Evolutionary conservation across 1,140 invertebrate species (phyloP), one percentile per base, ranked within the genome.

Genomic region (Trichonephila clavata): DNA sequence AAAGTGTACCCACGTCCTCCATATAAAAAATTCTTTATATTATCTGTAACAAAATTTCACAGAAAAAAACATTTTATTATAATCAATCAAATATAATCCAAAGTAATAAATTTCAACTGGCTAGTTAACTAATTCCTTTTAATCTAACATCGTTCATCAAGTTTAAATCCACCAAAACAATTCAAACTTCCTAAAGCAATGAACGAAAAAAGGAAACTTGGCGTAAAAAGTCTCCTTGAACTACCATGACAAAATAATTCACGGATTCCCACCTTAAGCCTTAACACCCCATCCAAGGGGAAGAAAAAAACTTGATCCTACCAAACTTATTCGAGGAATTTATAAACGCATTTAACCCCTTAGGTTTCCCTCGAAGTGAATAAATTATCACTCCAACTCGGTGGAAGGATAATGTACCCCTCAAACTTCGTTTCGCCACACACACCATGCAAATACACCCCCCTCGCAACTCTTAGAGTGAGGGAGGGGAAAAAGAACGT

Each of bases 311-410:
- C 32, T 16, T 63, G 86, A 87, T 63, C 86, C 86, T 18, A 39
- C 86, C 61, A 87, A 50, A 87, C 86, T 87, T 87, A 87, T 87
- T 63, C 86, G 59, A 50, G 86, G 86, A 63, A 87, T 63, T 87
- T 87, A 87, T 87, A 87, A 87, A 87, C 86, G 86, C 60, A 63
- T 87, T 87, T 87, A 87, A 87, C 86, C 86, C 86, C 86, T 87
- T 87, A 87, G 86, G 60, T 87, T 87, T 83, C 81, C 60, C 27
- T 14, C 27, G 50, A 39, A 77, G 65, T 93, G 92, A 93, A 93
- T 93, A 93, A 93, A 93, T 93, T 93, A 93, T 93, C 92, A 93
- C 92, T 93, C 24, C 43, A 92, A 71, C 91, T 83, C 16, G 27
- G 43, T 24, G 81, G 59, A 86, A 60, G 63, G 63, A 86, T 93